These are phyloP conservation scores for Entelurus aequoreus DNA, from an alignment of 2,113 vertebrate genomes.

Conservation along the genomic window DNA sequence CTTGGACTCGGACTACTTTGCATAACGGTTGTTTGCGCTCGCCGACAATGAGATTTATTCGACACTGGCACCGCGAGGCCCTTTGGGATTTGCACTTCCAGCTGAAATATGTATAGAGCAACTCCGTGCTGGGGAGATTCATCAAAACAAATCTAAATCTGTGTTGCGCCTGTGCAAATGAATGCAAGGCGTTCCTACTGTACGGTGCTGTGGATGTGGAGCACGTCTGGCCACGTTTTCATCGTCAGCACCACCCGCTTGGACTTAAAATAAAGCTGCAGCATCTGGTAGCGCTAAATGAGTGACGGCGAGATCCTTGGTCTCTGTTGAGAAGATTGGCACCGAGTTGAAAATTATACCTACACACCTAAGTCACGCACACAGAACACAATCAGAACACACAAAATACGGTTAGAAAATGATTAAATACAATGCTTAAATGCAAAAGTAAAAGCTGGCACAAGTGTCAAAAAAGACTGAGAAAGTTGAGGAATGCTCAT, in stretches of 20 bases:
- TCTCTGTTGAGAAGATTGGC: conserved; percentile 13
- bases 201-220: neutral
- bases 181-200: neutral
- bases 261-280: conserved; percentile 29
- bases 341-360: neutral
- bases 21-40: conserved; percentile 12
- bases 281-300: conserved; percentile 40
- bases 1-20: neutral
- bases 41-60: conserved; percentile 19
- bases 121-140: conserved; percentile 9
- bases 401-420: too few species aligned
- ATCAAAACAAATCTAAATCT: conserved; percentile 8
- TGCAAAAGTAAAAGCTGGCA: too few species aligned
- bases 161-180: conserved; percentile 6
- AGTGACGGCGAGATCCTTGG: conserved; percentile 22
- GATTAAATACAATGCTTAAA: too few species aligned
- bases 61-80: conserved; percentile 5
- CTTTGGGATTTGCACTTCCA: conserved; percentile 23
- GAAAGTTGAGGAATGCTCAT: too few species aligned
- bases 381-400: too few species aligned
- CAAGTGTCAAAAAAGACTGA: too few species aligned
- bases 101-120: conserved; percentile 13
- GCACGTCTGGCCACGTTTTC: conserved; percentile 2
- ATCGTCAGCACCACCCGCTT: conserved; percentile 17
- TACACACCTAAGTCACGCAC: too few species aligned